Evolutionary conservation across 1,140 invertebrate species (phyloP).

Genomic region (Platyscapa corneri): DNA sequence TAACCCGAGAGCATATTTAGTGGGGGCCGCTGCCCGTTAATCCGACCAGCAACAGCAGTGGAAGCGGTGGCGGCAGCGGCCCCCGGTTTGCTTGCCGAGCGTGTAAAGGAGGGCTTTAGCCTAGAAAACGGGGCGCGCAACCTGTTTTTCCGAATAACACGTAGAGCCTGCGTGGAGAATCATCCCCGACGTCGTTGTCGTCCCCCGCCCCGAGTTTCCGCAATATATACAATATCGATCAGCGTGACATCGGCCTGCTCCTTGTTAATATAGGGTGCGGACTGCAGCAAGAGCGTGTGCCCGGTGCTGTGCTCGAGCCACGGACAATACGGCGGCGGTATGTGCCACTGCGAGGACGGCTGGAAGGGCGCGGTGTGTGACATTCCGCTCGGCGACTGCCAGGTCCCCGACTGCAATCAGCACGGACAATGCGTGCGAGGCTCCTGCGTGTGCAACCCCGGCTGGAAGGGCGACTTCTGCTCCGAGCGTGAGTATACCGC

Average conservation of each 20-base stretch:
- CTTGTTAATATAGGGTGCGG: conserved; percentile 66
- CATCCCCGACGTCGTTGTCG: background rate
- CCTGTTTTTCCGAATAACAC: conserved; percentile 38
- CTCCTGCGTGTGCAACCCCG: conserved; percentile 90
- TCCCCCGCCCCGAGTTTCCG: conserved; percentile 1
- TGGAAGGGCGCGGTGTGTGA: conserved; percentile 98
- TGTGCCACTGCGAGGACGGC: conserved; percentile 96
- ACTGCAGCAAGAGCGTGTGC: conserved; percentile 87
- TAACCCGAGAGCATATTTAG: background rate
- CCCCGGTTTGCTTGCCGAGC: background rate
- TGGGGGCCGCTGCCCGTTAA: background rate
- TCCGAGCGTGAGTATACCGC: conserved; percentile 82
- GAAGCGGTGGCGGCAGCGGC: too few species aligned
- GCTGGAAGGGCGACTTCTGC: conserved; percentile 91
- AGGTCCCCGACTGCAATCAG: conserved; percentile 93
- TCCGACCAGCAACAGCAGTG: background rate
- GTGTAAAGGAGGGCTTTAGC: conserved; percentile 10
- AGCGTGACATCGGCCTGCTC: background rate
- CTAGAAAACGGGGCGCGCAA: conserved; percentile 5
- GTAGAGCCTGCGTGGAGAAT: background rate
- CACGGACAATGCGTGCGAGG: conserved; percentile 93
- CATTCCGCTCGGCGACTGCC: conserved; percentile 91
- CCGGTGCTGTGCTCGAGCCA: conserved; percentile 97
- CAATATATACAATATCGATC: conserved; percentile 31
- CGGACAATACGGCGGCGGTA: conserved; percentile 94